Conservation (phyloP, 1,140 invertebrate genomes). For the Saxidomus purpurata region DNA sequence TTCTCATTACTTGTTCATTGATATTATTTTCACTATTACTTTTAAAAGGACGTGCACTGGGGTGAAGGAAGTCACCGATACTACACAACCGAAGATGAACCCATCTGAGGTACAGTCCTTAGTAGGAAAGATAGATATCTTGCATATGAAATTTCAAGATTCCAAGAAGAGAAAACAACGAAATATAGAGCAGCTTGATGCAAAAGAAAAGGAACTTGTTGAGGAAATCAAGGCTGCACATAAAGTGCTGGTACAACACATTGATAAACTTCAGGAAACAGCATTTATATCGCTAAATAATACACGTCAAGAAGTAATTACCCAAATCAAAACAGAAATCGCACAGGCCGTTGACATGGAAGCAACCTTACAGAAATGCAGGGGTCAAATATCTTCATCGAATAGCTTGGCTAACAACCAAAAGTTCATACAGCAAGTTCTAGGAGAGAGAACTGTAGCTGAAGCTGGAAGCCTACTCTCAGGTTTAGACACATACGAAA, state of each 20-base stretch:
- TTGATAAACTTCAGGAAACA: too few relatives aligned
- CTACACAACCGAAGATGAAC: too few relatives aligned
- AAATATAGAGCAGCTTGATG: not conserved
- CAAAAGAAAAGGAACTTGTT: not conserved
- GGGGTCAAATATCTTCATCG: not conserved
- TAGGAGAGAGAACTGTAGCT: not conserved
- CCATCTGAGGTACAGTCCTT: too few relatives aligned
- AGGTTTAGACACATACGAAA: not conserved
- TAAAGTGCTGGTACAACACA: too few relatives aligned
- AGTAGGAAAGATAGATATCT: too few relatives aligned
- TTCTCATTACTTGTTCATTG: too few relatives aligned
- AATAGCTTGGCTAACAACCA: not conserved
- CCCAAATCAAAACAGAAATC: not conserved
- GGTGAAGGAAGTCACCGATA: too few relatives aligned
- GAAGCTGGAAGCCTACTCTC: not conserved
- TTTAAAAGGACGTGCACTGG: too few relatives aligned
- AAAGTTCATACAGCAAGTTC: not conserved
- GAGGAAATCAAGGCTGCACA: not conserved
- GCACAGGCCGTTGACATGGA: not conserved
- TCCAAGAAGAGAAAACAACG: not conserved
- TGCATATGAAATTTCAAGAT: too few relatives aligned
- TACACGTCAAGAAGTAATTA: not conserved
- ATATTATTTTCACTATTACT: too few relatives aligned
- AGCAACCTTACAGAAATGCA: not conserved
- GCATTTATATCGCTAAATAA: too few relatives aligned